Base-by-base conservation (phyloP, 2,113 vertebrate genomes). In the Poecile atricapillus region DNA sequence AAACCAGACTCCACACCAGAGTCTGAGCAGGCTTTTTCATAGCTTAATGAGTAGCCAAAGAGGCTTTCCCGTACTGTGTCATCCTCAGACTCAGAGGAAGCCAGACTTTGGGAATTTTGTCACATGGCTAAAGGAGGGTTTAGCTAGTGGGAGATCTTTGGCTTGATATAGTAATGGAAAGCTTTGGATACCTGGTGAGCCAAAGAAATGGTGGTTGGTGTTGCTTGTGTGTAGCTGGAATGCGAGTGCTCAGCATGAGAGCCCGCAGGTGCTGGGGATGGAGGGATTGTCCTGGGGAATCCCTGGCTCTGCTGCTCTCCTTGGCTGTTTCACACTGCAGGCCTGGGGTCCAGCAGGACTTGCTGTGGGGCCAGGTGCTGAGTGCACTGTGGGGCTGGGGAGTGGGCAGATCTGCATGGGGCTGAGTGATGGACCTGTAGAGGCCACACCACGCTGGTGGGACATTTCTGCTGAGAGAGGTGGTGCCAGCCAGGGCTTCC, bases 161-260 rank as follows among this genome's bases (percentile, higher is more conserved):
- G 41, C 16, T 65, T 63, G 8, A 22, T 35, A 4, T 1, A 39
- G 46, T 41, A 37, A 25, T 14, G 47, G 39, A 22, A 59, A 64
- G 55, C 47, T 65, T 58, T 62, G 84, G 64, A 6, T 55, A 28
- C 33, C 35, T 52, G 56, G 44, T 35, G 76, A 91, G 37, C 44
- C 30, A 12, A 35, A 4, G 52, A 19, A 59, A 75, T 17, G 44
- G 9, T 15, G 10, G n/a, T n/a, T 53, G 0, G 0, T 14, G 52
- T 14, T 62, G 56, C 41, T 22, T 10, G 16, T 18, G n/a, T 35
- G 47, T 44, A 21, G n/a, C 59, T 84, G 74, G 43, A 60, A 18
- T 0, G 0, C 0, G 1, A 23, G 14, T 8, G 43, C 41, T 67
- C 1, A 7, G 44, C 0, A 1, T 33, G 58, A 9, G 69, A n/a